Percentiles rank a stretch among this genome's conserved stretches.
Evolutionary conservation across 2,797 vertebrate genomes (phyloP).

Genomic region (Sebastes itinus): DNA sequence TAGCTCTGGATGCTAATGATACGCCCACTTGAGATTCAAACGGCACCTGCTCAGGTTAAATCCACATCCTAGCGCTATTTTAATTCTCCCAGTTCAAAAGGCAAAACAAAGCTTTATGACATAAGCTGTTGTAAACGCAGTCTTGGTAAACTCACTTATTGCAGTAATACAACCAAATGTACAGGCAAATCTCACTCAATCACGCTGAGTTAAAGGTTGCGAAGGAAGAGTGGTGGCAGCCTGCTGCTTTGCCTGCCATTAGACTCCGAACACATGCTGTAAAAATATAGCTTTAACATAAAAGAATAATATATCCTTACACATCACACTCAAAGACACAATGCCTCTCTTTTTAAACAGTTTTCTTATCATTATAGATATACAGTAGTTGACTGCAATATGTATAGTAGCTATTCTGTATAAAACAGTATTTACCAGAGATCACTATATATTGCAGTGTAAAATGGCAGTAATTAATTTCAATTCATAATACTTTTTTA

Average conservation of each 20-base stretch:
- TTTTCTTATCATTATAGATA: not conserved
- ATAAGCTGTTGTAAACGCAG: constrained; percentile 3
- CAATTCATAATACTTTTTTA: not conserved
- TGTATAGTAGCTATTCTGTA: too few species aligned
- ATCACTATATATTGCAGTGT: not conserved
- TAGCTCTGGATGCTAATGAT: constrained; percentile 25
- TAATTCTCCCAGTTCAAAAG: not conserved
- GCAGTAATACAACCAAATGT: not conserved
- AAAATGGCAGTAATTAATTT: not conserved
- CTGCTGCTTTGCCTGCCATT: not conserved
- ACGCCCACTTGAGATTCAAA: constrained; percentile 1
- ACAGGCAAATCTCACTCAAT: not conserved
- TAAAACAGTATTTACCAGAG: too few species aligned
- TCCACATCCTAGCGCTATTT: not conserved
- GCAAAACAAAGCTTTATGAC: not conserved
- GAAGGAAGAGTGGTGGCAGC: not conserved
- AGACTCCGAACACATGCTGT: not conserved
- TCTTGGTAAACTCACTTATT: not conserved
- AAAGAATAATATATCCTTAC: too few species aligned
- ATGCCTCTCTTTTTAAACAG: not conserved
- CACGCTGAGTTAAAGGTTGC: not conserved
- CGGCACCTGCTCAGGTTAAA: constrained; percentile 27
- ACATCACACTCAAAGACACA: not conserved
- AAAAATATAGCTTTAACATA: not conserved
- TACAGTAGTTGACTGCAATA: not conserved